Conservation (phyloP, 2,113 vertebrate species). For the Grammomys surdaster region DNA sequence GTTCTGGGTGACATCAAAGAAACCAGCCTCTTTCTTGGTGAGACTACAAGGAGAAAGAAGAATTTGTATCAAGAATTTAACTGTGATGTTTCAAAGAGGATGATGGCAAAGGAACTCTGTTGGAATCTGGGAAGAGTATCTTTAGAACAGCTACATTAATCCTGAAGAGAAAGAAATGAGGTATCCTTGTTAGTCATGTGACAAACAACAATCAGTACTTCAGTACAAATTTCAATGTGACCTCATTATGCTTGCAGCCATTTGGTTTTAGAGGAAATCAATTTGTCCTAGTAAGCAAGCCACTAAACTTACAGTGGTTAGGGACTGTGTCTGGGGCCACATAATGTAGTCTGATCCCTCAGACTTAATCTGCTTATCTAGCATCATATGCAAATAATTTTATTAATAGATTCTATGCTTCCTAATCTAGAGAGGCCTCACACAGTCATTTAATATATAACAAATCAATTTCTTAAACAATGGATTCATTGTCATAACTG, state of each 20-base stretch:
- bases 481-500: not conserved
- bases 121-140: not conserved
- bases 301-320: not conserved
- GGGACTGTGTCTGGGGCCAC: not conserved
- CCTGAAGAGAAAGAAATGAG: not conserved
- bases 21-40: not conserved
- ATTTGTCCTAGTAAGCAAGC: slow-evolving; percentile 6
- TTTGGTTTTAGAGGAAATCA: not conserved
- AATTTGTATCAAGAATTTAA: not conserved
- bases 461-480: not conserved
- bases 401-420: not conserved
- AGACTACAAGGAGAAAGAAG: not conserved
- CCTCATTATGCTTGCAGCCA: not conserved
- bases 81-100: not conserved
- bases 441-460: not conserved
- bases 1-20: not conserved
- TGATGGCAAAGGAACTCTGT: not conserved
- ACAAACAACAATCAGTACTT: not conserved
- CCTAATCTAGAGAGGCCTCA: not conserved
- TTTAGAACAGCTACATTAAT: not conserved
- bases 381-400: not conserved
- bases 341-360: not conserved
- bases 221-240: not conserved
- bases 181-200: not conserved
- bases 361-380: not conserved